These are phyloP conservation scores for Cryptophagus acutangulus DNA, from an alignment of 2,888 invertebrate species.

Conservation along the genomic window DNA sequence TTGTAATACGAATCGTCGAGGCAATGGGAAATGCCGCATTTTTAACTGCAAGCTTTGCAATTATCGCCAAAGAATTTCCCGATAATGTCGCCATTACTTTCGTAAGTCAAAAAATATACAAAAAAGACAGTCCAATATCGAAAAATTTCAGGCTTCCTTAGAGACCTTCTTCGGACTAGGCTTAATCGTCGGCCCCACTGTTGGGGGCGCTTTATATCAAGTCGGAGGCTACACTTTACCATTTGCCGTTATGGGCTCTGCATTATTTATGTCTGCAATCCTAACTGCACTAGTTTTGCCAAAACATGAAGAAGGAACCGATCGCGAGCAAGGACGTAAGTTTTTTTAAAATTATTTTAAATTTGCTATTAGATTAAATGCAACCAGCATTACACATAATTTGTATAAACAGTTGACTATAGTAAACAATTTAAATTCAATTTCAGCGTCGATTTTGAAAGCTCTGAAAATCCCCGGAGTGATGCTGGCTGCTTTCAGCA, in stretches of 20 bases:
- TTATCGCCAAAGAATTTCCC: slow-evolving; percentile 84
- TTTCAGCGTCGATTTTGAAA: slow-evolving; percentile 59
- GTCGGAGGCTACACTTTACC: slow-evolving; percentile 75
- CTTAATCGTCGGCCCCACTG: slow-evolving; percentile 83
- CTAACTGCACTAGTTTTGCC: slow-evolving; percentile 71
- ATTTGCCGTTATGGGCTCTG: slow-evolving; percentile 72
- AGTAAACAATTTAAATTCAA: slow-evolving; percentile 6
- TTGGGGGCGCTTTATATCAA: slow-evolving; percentile 80
- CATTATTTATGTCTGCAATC: slow-evolving; percentile 69
- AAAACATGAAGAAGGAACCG: slow-evolving; percentile 56
- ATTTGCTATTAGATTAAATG: slow-evolving; percentile 12
- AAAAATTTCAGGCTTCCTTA: slow-evolving; percentile 61
- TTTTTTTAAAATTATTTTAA: slow-evolving; percentile 21
- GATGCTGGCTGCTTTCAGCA: slow-evolving; percentile 63
- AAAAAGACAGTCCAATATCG: slow-evolving; percentile 4
- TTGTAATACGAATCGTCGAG: slow-evolving; percentile 73
- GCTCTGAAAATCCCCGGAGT: slow-evolving; percentile 72
- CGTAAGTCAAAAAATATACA: too few species aligned
- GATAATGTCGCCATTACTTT: slow-evolving; percentile 80
- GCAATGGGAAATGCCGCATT: slow-evolving; percentile 84
- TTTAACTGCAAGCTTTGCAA: slow-evolving; percentile 80
- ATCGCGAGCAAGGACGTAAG: slow-evolving; percentile 59
- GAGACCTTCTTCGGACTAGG: slow-evolving; percentile 86
- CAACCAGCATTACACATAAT: background rate
- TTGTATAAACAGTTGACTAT: background rate